Conservation (phyloP, 2,113 vertebrate species). For the Labrus mixtus region DNA sequence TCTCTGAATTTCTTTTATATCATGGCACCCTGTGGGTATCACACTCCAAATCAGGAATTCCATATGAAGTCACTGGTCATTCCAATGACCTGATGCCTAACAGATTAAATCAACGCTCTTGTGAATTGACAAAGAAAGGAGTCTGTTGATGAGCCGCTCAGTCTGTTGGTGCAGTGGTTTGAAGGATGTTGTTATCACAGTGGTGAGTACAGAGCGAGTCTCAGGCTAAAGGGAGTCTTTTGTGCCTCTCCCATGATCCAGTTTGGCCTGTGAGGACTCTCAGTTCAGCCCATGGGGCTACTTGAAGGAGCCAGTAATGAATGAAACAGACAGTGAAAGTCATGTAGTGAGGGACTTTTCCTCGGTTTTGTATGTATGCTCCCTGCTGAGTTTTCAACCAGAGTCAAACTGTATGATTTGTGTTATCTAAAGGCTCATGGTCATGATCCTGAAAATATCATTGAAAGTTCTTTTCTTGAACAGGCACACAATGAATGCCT, state of each 20-base stretch:
- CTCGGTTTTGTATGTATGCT: not conserved
- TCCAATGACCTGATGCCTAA: conserved; percentile 63
- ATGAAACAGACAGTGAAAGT: conserved; percentile 42
- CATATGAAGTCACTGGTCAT: conserved; percentile 71
- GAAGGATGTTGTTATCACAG: conserved; percentile 69
- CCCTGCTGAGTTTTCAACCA: not conserved
- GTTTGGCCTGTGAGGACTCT: conserved; percentile 54
- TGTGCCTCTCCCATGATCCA: conserved; percentile 63
- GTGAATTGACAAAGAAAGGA: conserved; percentile 73
- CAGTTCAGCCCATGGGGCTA: conserved; percentile 50
- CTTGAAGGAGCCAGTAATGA: conserved; percentile 39
- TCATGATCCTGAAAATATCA: not conserved
- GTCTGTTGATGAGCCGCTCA: conserved; percentile 66
- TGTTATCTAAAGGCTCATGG: not conserved
- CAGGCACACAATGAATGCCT: not conserved
- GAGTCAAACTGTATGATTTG: not conserved
- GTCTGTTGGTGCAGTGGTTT: conserved; percentile 39
- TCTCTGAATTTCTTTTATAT: conserved; percentile 71
- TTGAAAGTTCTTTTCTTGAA: not conserved
- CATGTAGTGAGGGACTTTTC: not conserved
- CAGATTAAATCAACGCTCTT: conserved; percentile 80
- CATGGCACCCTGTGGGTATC: conserved; percentile 72
- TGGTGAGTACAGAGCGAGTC: conserved; percentile 37
- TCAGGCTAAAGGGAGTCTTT: conserved; percentile 59
- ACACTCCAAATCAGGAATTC: conserved; percentile 72